Conservation (phyloP, 2,888 invertebrate species). For the Norana najaformis region DNA sequence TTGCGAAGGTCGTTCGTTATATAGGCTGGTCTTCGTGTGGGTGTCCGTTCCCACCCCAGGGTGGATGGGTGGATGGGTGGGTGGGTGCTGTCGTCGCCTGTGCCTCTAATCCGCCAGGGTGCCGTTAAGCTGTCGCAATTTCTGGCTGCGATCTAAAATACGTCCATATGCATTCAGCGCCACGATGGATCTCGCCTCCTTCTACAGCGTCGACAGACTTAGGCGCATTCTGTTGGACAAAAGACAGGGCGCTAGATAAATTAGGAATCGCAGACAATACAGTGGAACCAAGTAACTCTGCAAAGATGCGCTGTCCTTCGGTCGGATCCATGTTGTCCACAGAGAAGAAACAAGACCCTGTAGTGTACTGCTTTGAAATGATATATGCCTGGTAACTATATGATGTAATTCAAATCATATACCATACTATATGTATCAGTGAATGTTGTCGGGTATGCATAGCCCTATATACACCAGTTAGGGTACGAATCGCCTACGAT, state of each 20-base stretch:
- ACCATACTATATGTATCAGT: too few relatives aligned
- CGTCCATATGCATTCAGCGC: not conserved
- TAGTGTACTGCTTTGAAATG: not conserved
- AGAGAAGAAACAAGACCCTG: not conserved
- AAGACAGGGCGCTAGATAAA: not conserved
- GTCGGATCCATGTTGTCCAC: not conserved
- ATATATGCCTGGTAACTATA: too few relatives aligned
- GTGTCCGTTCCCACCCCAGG: too few relatives aligned
- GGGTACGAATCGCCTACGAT: too few relatives aligned
- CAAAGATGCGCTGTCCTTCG: not conserved
- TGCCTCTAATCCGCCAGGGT: not conserved
- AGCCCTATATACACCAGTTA: too few relatives aligned
- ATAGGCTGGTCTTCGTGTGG: too few relatives aligned
- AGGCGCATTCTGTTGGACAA: not conserved
- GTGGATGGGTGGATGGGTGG: not conserved
- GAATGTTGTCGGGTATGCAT: too few relatives aligned
- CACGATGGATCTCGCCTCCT: not conserved
- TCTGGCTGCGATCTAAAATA: not conserved
- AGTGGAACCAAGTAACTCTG: not conserved
- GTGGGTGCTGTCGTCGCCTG: not conserved
- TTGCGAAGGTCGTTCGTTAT: not conserved
- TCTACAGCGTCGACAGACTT: not conserved
- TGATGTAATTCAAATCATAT: too few relatives aligned
- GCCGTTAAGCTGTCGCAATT: conserved; percentile 6
- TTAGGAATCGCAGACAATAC: not conserved